Evolutionary conservation across 2,888 invertebrate genomes (phyloP), one percentile per base, ranked within the genome.

Genomic region (Eulithis prunata): DNA sequence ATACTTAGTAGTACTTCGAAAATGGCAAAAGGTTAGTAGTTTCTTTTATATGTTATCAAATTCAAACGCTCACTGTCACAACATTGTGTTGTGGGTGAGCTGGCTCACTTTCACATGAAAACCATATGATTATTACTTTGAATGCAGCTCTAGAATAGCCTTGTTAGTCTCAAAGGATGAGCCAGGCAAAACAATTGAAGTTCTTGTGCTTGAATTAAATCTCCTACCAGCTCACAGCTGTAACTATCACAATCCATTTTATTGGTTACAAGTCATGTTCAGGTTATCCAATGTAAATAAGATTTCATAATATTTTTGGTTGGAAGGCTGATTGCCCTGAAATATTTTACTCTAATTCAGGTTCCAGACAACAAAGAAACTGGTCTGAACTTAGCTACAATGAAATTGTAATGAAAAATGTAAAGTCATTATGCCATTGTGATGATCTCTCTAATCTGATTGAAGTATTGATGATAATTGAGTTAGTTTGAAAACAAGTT

Each of bases 1-100:
- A 64, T 66, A 69, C 53, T 68, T 71, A 56, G 61, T 60, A 70
- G 62, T 69, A 74, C 13, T 66, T 46, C 58, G 45, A 67, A 54
- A 74, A 84, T 84, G 83, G 76, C 74, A 68, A 82, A 78, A 83
- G 84, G 84, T 83, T 64, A 69, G 83, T 83, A 75, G 69, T 45
- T 66, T 68, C 70, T 8, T 21, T 46, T 56, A 51, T 54, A 14
- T 51, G 13, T 36, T 64, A 47, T n/a, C 46, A 47, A 53, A 36
- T 49, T 41, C 12, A 49, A 4, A 43, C 58, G 12, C 53, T 10
- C 8, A 52, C 41, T 52, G 21, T 60, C 57, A 59, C 41, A 53
- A 63, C 62, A 52, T 58, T 65, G 68, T 69, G 69, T 69, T 65
- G 59, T 60, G 54, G 49, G 6, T 46, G 28, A 64, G 57, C 65